Evolutionary conservation across 2,797 vertebrate genomes (phyloP).

Genomic region (Meriones psammophilus): DNA sequence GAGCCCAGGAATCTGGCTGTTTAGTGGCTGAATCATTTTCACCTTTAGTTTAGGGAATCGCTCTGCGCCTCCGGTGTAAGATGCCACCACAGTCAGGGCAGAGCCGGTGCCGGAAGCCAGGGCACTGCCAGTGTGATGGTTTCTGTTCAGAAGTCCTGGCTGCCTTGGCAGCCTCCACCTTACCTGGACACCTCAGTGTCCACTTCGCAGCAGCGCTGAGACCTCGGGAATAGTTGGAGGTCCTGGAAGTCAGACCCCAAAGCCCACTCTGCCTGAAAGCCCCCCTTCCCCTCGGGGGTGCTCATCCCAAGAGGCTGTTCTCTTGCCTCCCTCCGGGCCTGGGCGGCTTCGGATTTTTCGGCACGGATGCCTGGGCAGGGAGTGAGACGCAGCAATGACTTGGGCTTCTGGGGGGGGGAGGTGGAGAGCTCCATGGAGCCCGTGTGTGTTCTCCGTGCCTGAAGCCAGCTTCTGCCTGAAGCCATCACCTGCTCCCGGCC

Average conservation of each 20-base stretch:
- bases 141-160: background rate
- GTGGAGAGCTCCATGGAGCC: constrained; percentile 41
- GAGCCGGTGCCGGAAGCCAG: constrained; percentile 75
- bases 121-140: background rate
- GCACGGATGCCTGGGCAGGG: constrained; percentile 56
- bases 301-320: constrained; percentile 26
- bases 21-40: constrained; percentile 87
- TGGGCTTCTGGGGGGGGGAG: constrained; percentile 68
- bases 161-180: background rate
- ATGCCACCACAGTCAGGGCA: constrained; percentile 77
- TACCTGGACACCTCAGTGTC: background rate
- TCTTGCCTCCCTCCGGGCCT: constrained; percentile 62
- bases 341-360: constrained; percentile 43
- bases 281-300: background rate
- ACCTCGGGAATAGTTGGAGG: background rate
- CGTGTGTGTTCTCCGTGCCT: background rate
- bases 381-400: constrained; percentile 66
- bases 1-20: constrained; percentile 81
- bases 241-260: constrained; percentile 75
- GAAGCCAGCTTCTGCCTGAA: constrained; percentile 17
- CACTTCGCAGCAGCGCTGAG: background rate
- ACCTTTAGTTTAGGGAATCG: constrained; percentile 70
- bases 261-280: background rate
- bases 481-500: constrained; percentile 76
- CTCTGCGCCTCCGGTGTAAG: constrained; percentile 72